Base-by-base conservation (phyloP, 2,888 invertebrate genomes). In the Cancer borealis region DNA sequence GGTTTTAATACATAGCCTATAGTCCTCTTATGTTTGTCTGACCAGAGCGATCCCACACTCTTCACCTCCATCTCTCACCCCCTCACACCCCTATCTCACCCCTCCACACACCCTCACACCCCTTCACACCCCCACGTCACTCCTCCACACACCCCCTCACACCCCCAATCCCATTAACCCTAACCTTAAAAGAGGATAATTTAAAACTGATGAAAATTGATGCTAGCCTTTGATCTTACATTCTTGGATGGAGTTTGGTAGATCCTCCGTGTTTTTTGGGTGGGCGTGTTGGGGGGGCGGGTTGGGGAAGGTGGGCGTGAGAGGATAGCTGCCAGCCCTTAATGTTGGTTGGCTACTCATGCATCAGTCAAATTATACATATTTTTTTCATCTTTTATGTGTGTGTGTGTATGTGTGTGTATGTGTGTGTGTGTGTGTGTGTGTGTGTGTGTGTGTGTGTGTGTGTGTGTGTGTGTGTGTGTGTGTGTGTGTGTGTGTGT, bases 161-260 rank as follows among this genome's bases (percentile, higher is more conserved):
- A 14, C 8, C 66, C 66, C 66, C 10, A 66, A 14, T 17, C 17
- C 66, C 8, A 0, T 66, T 21, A 21, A 21, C 66, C 66, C 14
- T 66, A 14, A 8, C 84, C 17, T 39, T 3, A 84, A 8, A 39
- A 91, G 79, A 91, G 91, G 73, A 73, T 91, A 91, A 91, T 91
- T 91, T 91, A 91, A 91, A 91, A 91, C 91, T 79, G 91, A 91
- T 91, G 91, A 91, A 91, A 79, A 91, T 91, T 60, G 91, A 91
- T 91, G 91, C 79, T 46, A 10, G n/a, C 91, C 91, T 91, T 91
- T 91, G 91, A 91, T 91, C 91, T 79, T 79, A 46, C 45, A 91
- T 46, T 91, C 73, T 73, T 91, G 91, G 91, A 45, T 45, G 73
- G 91, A 79, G 91, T 47, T 91, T 66, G 66, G 84, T 10, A 84